These are phyloP conservation scores for Prunella fulvescens DNA, from an alignment of 2,113 vertebrate genomes.

Conservation along the genomic window DNA sequence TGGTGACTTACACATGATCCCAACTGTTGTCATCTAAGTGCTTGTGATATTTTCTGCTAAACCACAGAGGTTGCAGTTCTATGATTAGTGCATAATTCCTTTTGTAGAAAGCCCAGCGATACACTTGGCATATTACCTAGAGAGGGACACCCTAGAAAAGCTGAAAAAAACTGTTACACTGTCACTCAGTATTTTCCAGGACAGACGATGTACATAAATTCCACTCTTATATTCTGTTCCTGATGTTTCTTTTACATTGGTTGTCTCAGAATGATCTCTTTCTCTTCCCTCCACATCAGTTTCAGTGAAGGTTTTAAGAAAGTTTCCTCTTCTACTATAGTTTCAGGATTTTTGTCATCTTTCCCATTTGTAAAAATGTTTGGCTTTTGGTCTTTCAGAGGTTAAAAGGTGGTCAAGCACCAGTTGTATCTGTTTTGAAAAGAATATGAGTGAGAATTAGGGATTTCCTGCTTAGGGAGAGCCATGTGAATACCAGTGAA, in stretches of 20 bases:
- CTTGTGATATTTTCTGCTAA: neutral
- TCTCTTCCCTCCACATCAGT: neutral
- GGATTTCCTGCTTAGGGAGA: neutral
- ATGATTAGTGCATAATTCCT: neutral
- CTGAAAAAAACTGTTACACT: neutral
- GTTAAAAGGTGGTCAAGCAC: conserved; percentile 29
- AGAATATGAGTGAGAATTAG: neutral
- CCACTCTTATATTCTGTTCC: neutral
- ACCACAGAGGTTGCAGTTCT: neutral
- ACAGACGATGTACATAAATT: neutral
- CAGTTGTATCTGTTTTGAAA: neutral
- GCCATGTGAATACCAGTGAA: neutral
- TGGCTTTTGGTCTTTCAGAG: neutral
- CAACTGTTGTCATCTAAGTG: neutral
- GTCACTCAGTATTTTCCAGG: neutral
- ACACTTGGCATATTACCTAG: neutral
- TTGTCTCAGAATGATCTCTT: neutral
- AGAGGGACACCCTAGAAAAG: neutral
- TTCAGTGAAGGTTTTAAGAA: neutral
- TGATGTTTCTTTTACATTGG: neutral
- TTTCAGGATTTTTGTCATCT: neutral
- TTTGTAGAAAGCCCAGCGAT: neutral
- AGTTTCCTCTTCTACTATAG: neutral
- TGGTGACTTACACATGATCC: neutral
- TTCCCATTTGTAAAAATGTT: neutral